Evolutionary conservation across 1,140 invertebrate genomes (phyloP).

Genomic region (Zophobas atratus): DNA sequence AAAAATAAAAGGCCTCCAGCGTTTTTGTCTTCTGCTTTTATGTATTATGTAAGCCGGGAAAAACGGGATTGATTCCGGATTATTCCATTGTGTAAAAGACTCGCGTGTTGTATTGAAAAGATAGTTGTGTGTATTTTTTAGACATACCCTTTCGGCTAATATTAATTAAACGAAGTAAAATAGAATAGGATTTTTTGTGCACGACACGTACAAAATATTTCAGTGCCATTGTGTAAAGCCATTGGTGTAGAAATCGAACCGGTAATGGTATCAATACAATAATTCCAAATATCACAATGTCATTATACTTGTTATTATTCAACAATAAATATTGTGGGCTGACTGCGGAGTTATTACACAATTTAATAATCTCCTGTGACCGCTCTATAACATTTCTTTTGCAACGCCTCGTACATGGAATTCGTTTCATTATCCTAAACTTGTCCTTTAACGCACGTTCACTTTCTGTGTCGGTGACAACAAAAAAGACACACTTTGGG

Average conservation of each 20-base stretch:
- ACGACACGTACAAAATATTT: constrained; percentile 32
- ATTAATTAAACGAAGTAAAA: constrained; percentile 29
- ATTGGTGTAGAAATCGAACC: constrained; percentile 41
- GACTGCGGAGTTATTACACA: constrained; percentile 37
- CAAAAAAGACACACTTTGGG: constrained; percentile 20
- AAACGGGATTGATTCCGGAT: constrained; percentile 25
- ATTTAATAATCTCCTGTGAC: constrained; percentile 37
- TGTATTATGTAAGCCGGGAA: constrained; percentile 24
- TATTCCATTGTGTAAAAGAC: constrained; percentile 21
- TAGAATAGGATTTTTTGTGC: constrained; percentile 20
- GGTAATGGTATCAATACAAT: constrained; percentile 37
- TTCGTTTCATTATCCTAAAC: constrained; percentile 14
- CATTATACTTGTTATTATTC: constrained; percentile 41
- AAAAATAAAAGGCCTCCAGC: constrained; percentile 28
- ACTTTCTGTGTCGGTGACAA: constrained; percentile 20
- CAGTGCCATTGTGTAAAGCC: constrained; percentile 18
- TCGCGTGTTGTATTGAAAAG: constrained; percentile 15
- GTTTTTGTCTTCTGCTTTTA: constrained; percentile 36
- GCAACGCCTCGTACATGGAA: constrained; percentile 27
- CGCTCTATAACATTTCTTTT: constrained; percentile 26
- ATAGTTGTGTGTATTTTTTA: constrained; percentile 8
- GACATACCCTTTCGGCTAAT: constrained; percentile 1
- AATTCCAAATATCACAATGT: constrained; percentile 41
- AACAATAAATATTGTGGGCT: constrained; percentile 35
- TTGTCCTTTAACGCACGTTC: not conserved